phyloP scores from a whole-genome alignment of 1,140 invertebrate genomes.

The Octopus sinensis region DNA sequence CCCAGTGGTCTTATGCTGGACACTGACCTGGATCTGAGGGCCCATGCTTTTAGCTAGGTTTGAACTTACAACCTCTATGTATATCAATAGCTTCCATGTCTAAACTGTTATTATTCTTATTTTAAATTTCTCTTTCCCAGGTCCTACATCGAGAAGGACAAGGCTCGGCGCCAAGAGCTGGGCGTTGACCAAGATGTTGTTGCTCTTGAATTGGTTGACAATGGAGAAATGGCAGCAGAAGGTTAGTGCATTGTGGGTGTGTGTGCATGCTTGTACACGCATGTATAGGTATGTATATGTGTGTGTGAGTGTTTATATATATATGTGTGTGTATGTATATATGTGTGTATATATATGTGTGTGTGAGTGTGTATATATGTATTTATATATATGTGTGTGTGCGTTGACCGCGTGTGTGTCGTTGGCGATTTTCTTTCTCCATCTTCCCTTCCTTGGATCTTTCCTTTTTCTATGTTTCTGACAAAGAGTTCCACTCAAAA shows the following conservation, averaged over 20 bases:
- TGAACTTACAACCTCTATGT: slow-evolving; percentile 6
- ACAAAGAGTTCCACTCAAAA: too few species aligned
- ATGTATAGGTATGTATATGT: too few species aligned
- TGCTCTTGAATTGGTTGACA: slow-evolving; percentile 66
- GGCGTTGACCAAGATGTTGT: slow-evolving; percentile 64
- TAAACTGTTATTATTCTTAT: background rate
- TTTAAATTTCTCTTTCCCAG: slow-evolving; percentile 23
- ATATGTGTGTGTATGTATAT: too few species aligned
- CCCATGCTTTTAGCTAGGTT: background rate
- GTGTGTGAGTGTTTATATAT: too few species aligned
- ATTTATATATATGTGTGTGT: too few species aligned
- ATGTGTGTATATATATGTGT: too few species aligned
- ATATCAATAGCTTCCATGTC: background rate
- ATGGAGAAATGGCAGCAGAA: slow-evolving; percentile 66
- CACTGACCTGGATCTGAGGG: background rate
- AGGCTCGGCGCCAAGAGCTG: slow-evolving; percentile 67
- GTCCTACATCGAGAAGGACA: slow-evolving; percentile 75
- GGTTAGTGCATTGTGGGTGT: slow-evolving; percentile 56
- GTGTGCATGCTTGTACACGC: too few species aligned
- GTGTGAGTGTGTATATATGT: too few species aligned
- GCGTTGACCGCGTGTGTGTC: too few species aligned
- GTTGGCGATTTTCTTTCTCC: too few species aligned
- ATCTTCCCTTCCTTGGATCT: too few species aligned
- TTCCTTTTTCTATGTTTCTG: too few species aligned
- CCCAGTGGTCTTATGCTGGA: background rate